Percentiles rank a stretch among this genome's conserved stretches.
These are phyloP conservation scores for Epinotia demarniana DNA, from an alignment of 2,888 invertebrate species.

Conservation along the genomic window DNA sequence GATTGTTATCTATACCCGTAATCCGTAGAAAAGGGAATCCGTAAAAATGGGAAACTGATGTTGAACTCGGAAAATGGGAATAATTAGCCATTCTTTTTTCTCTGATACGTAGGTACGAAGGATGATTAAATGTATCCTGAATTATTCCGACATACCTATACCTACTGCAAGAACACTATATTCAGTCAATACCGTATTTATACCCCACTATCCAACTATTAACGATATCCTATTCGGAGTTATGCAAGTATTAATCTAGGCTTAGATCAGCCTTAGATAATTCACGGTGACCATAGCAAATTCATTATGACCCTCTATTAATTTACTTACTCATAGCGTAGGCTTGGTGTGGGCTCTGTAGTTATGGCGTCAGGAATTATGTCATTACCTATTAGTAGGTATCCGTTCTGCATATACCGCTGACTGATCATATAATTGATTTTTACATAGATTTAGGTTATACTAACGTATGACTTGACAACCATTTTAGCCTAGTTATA, in stretches of 20 bases:
- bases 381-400: slow-evolving; percentile 10
- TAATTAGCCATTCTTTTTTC: too few relatives aligned
- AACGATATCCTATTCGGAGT: background rate
- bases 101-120: too few relatives aligned
- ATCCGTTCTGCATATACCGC: background rate
- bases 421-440: background rate
- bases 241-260: slow-evolving; percentile 16
- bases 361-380: slow-evolving; percentile 19
- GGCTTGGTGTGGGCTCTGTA: slow-evolving; percentile 18
- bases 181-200: too few relatives aligned
- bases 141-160: background rate
- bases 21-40: too few relatives aligned
- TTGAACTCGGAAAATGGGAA: too few relatives aligned
- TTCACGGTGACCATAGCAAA: slow-evolving; percentile 36
- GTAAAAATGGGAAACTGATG: too few relatives aligned
- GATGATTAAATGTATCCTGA: too few relatives aligned
- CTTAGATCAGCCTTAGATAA: slow-evolving; percentile 9
- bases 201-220: too few relatives aligned
- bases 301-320: slow-evolving; percentile 18
- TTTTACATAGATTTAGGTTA: too few relatives aligned
- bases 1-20: too few relatives aligned
- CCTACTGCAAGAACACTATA: background rate
- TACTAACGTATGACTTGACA: too few relatives aligned
- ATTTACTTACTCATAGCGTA: slow-evolving; percentile 24
- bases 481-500: too few relatives aligned